Base-by-base conservation (phyloP, 92 coral and sea anemone genomes). In the Paramuricea clavata region DNA sequence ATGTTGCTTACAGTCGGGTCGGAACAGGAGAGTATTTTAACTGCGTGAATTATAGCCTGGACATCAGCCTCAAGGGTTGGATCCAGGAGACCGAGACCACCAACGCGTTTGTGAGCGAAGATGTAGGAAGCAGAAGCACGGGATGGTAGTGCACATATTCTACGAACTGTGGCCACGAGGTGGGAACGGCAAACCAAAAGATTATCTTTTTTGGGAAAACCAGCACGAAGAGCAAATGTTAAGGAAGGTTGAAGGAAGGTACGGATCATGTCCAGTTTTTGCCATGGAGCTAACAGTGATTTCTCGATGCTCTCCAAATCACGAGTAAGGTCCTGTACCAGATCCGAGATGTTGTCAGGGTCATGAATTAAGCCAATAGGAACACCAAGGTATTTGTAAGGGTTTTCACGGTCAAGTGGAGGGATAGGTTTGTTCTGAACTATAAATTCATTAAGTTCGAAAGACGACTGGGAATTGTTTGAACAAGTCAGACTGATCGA, bases 231-330 rank as follows among this genome's bases (percentile, higher is more conserved):
- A 73, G 74, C 74, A 54, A 59, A 81, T 32, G 85, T 81, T 6
- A 81, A 73, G 0, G 60, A 64, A 7, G 85, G 85, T 54, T 81
- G 85, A 13, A 81, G 32, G 69, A 81, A 81, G 49, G 85, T 50
- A 49, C 85, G 85, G 69, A 81, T 81, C 30, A 73, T 73, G 69
- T 81, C 85, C 26, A 80, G 74, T 57, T 80, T 80, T 43, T 80
- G 85, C 85, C 85, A 80, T 9, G 85, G 85, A 27, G 85, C 85
- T 72, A 81, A 73, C 41, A 61, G 74, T 17, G 85, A 81, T 36
- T 42, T 35, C 34, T 59, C 74, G 44, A 61, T 81, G 42, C 49
- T 47, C n/a, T 35, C 56, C 52, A 81, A 73, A 49, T 81, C 75
- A 21, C 31, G 47, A 28, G 34, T 56, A 23, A 80, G 74, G 22